Percentiles rank a stretch among this genome's conserved stretches.
These are phyloP conservation scores for Bostrychus sinensis DNA, from an alignment of 2,113 vertebrate species.

Conservation along the genomic window DNA sequence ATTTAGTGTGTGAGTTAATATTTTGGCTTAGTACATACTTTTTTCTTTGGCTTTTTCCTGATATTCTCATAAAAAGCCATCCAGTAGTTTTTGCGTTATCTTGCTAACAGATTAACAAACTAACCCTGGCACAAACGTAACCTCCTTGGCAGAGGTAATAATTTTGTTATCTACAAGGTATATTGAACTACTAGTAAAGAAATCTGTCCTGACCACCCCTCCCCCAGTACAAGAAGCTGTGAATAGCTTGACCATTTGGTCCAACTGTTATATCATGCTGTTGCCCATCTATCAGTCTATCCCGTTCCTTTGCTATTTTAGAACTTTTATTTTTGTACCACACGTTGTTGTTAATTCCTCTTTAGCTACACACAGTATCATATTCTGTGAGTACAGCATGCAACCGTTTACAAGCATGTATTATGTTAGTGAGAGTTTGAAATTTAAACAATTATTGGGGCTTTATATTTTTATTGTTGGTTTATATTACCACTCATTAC, in stretches of 20 bases:
- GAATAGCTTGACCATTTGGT: conserved; percentile 50
- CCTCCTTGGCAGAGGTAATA: not conserved
- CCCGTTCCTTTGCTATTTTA: conserved; percentile 66
- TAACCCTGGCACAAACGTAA: too few species aligned
- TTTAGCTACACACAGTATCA: conserved; percentile 57
- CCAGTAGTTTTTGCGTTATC: too few species aligned
- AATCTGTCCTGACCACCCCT: conserved; percentile 2
- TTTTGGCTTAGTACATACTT: too few species aligned
- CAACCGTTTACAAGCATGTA: conserved; percentile 7
- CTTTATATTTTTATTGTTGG: not conserved
- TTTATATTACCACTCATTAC: too few species aligned
- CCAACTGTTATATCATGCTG: conserved; percentile 48
- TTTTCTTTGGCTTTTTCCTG: too few species aligned
- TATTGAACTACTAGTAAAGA: not conserved
- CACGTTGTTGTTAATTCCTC: conserved; percentile 62
- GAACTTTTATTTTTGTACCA: conserved; percentile 65
- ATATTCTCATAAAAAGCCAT: too few species aligned
- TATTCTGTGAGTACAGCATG: conserved; percentile 32
- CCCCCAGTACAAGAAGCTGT: conserved; percentile 6
- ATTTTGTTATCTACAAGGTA: not conserved
- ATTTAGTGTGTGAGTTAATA: too few species aligned
- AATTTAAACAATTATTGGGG: not conserved
- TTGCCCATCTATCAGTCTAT: conserved; percentile 40
- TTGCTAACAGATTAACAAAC: not conserved
- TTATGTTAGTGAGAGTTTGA: not conserved